phyloP scores from a whole-genome alignment of 2,113 vertebrate genomes.

The Rallus limicola region DNA sequence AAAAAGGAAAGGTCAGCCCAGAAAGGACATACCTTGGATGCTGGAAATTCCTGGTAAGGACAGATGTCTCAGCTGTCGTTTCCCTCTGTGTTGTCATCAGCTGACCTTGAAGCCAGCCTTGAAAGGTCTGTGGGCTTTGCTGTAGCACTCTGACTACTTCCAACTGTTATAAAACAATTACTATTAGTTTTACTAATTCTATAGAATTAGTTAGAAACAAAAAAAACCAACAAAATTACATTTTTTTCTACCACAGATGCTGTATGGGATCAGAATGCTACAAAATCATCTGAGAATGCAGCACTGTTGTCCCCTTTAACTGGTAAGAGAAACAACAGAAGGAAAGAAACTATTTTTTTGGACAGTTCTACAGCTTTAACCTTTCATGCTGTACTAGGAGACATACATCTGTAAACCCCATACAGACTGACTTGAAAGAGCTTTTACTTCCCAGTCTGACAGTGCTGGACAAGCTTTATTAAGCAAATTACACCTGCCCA shows the following conservation, averaged over 20 bases:
- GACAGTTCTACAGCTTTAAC: not conserved
- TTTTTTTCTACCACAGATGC: not conserved
- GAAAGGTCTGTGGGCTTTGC: conserved; percentile 68
- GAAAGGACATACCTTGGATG: conserved; percentile 66
- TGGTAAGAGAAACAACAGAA: not conserved
- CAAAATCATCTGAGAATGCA: not conserved
- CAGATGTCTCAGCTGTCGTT: conserved; percentile 55
- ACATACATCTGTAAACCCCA: not conserved
- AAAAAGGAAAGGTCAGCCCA: not conserved
- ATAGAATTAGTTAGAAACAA: not conserved
- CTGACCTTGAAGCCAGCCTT: conserved; percentile 64
- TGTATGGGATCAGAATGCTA: not conserved
- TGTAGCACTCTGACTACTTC: conserved; percentile 56
- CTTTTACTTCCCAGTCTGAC: not conserved
- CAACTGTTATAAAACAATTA: conserved; percentile 49
- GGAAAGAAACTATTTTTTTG: not conserved
- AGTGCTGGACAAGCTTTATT: not conserved
- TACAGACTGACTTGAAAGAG: not conserved
- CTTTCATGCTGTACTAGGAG: not conserved
- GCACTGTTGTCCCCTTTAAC: not conserved
- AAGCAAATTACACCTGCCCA: not conserved
- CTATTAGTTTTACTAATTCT: not conserved
- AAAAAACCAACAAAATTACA: not conserved
- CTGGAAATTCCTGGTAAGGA: conserved; percentile 74
- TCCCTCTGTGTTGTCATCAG: conserved; percentile 49